Conservation (phyloP, 64 coral and sea anemone genomes). For the Dendrophyllia cribrosa region DNA sequence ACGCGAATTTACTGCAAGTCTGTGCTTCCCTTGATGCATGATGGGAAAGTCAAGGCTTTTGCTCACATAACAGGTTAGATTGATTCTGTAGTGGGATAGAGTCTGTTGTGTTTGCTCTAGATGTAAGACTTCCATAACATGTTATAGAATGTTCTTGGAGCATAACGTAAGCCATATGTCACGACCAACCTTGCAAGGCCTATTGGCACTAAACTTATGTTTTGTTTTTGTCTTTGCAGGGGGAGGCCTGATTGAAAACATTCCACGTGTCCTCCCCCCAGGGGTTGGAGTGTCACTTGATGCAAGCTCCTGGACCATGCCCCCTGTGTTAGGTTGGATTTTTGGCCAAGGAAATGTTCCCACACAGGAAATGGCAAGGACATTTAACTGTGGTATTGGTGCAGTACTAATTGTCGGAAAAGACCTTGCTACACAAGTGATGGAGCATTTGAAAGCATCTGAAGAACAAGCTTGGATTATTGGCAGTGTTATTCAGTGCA, state of each 20-base stretch:
- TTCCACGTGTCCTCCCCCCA: slow-evolving; percentile 84
- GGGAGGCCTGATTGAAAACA: slow-evolving; percentile 87
- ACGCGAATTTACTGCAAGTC: slow-evolving; percentile 86
- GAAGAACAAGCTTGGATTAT: slow-evolving; percentile 80
- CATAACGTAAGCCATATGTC: no score
- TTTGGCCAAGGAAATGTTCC: slow-evolving; percentile 77
- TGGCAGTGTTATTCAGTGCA: slow-evolving; percentile 59
- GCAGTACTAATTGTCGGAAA: slow-evolving; percentile 70
- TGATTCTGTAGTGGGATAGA: not conserved
- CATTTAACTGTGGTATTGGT: slow-evolving; percentile 94
- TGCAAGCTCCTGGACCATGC: slow-evolving; percentile 84
- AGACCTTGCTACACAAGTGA: slow-evolving; percentile 5
- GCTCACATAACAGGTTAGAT: slow-evolving; percentile 94
- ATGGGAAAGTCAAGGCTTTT: slow-evolving; percentile 90
- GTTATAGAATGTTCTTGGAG: no score
- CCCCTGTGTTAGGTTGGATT: slow-evolving; percentile 87
- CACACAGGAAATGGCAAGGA: slow-evolving; percentile 69
- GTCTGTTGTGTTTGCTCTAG: no score
- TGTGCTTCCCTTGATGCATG: slow-evolving; percentile 86
- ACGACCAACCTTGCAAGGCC: no score
- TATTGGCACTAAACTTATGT: not conserved
- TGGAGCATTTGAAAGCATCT: slow-evolving; percentile 64
- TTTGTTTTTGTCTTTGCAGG: slow-evolving; percentile 49
- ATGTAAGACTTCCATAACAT: no score
- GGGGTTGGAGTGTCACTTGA: slow-evolving; percentile 67